Evolutionary conservation across 2,888 invertebrate genomes (phyloP).

Genomic region (Eutolmus rufibarbis): DNA sequence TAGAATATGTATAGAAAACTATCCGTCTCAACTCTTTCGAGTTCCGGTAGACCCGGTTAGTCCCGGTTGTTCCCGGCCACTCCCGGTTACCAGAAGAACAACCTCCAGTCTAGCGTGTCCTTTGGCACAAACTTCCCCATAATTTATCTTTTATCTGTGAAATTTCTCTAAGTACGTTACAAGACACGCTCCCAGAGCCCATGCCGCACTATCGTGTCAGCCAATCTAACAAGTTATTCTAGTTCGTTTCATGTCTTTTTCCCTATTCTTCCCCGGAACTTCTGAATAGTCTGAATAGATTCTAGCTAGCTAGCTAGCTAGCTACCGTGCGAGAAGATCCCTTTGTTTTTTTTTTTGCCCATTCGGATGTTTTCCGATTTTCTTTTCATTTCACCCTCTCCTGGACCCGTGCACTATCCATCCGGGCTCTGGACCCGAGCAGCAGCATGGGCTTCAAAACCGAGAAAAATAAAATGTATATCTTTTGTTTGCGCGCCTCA

Average conservation of each 20-base stretch:
- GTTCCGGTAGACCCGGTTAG: not conserved
- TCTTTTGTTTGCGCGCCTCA: not conserved
- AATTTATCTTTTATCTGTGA: conserved; percentile 26
- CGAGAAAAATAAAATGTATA: not conserved
- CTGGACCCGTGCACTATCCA: not conserved
- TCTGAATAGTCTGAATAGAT: too few relatives aligned
- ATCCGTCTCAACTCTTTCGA: not conserved
- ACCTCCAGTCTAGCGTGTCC: not conserved
- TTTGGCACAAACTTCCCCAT: not conserved
- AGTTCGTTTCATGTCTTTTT: not conserved
- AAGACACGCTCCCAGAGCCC: not conserved
- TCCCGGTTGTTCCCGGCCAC: not conserved
- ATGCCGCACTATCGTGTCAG: not conserved
- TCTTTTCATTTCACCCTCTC: not conserved
- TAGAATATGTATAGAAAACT: not conserved
- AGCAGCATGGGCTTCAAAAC: not conserved
- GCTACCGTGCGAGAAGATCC: not conserved
- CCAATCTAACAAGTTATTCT: not conserved
- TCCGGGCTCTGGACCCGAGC: not conserved
- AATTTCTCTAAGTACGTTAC: not conserved
- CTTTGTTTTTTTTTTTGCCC: not conserved
- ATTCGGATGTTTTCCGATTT: not conserved
- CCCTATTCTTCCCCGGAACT: not conserved
- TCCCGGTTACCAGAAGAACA: not conserved
- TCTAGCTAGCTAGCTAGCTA: not conserved